These are phyloP conservation scores for Ploceus nigricollis DNA, from an alignment of 2,113 vertebrate genomes.

Conservation along the genomic window DNA sequence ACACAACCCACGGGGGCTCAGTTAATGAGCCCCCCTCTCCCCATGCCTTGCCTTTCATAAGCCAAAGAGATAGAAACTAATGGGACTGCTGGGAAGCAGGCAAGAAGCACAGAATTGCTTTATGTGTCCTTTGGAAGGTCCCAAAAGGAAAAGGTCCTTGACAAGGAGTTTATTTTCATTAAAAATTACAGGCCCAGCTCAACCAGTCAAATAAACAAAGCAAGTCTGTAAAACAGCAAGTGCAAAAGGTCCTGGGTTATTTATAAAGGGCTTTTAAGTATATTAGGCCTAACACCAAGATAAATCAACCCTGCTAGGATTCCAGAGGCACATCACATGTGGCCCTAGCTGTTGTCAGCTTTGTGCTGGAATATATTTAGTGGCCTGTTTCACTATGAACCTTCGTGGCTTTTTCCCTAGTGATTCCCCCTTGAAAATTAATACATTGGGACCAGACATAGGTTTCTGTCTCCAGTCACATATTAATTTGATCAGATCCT, in stretches of 20 bases:
- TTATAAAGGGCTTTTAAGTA: conserved; percentile 63
- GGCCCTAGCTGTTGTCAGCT: conserved; percentile 49
- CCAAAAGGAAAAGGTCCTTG: conserved; percentile 38
- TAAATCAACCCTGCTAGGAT: conserved; percentile 48
- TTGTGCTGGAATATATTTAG: conserved; percentile 34
- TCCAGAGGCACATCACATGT: conserved; percentile 44
- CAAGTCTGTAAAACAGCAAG: conserved; percentile 46
- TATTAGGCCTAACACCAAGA: conserved; percentile 67
- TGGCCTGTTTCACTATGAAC: not conserved
- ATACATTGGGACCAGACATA: not conserved
- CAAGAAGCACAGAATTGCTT: not conserved
- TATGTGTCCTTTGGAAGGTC: not conserved
- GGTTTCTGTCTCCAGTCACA: not conserved
- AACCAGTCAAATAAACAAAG: conserved; percentile 62
- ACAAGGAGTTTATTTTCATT: conserved; percentile 62
- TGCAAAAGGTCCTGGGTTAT: conserved; percentile 65
- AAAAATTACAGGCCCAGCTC: conserved; percentile 44
- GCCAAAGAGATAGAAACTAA: not conserved
- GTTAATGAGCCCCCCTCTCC: not conserved
- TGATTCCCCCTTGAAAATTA: not conserved
- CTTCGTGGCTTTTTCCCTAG: not conserved
- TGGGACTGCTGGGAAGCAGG: not conserved
- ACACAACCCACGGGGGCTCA: not conserved
- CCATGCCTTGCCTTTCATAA: not conserved
- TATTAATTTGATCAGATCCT: not conserved